Percentiles rank a stretch among this genome's conserved stretches.
Conservation (phyloP, 2,113 vertebrate species). For the Ailuropoda melanoleuca region DNA sequence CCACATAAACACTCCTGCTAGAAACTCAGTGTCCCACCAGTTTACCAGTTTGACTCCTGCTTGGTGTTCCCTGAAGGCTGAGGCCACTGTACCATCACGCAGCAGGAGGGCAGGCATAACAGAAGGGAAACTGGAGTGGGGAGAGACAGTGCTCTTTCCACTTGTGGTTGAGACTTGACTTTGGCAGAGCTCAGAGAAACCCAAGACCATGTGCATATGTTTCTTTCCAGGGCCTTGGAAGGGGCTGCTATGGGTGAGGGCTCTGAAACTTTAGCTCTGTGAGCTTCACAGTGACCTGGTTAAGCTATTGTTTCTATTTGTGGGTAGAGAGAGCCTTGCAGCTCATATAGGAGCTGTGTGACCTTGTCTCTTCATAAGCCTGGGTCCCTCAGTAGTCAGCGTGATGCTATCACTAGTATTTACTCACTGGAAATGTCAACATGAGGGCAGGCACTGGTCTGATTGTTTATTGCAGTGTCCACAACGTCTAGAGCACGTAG, state of each 20-base stretch:
- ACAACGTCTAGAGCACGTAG: neutral
- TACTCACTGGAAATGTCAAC: neutral
- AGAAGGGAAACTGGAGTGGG: neutral
- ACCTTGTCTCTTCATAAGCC: neutral
- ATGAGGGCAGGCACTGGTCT: neutral
- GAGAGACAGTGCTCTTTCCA: neutral
- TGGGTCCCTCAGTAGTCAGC: neutral
- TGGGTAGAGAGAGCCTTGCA: neutral
- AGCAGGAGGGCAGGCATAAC: neutral
- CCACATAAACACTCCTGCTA: neutral
- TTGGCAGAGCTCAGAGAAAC: neutral
- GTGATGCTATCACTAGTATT: neutral
- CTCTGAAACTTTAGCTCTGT: neutral
- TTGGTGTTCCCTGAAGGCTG: neutral
- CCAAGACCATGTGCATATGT: too few species aligned
- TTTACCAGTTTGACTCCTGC: neutral
- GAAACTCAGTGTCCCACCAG: neutral
- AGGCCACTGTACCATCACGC: too few species aligned
- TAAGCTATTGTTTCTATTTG: neutral
- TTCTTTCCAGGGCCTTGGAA: neutral
- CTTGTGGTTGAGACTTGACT: neutral
- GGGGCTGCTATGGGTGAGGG: neutral
- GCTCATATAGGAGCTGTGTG: neutral
- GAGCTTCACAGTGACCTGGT: neutral
- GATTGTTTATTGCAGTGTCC: neutral